Evolutionary conservation across 2,797 vertebrate genomes (phyloP).

Genomic region (Benthosema pterotum): DNA sequence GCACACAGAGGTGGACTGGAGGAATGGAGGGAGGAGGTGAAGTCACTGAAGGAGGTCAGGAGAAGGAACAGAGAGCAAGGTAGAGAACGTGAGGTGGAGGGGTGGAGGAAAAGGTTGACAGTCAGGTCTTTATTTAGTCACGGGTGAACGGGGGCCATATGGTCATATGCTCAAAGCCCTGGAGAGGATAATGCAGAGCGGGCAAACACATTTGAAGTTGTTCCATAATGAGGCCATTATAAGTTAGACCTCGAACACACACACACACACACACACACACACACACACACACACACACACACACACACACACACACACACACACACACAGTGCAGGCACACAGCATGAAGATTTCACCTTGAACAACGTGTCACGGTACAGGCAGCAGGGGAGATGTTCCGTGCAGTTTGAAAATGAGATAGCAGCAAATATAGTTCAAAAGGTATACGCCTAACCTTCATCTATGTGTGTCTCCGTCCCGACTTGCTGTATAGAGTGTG

Average conservation of each 20-base stretch:
- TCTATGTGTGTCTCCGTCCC: too few species aligned
- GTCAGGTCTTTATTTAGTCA: constrained; percentile 38
- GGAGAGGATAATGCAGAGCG: constrained; percentile 19
- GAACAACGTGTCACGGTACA: constrained; percentile 4
- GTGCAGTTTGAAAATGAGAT: too few species aligned
- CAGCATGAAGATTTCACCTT: constrained; percentile 6
- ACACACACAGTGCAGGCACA: constrained; percentile 1
- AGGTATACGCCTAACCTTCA: too few species aligned
- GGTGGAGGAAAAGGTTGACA: constrained; percentile 17
- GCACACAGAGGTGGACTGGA: constrained; percentile 23
- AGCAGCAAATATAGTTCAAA: too few species aligned
- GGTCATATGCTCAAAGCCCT: constrained; percentile 33
- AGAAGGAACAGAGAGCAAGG: constrained; percentile 8
- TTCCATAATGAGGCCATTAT: constrained; percentile 5
- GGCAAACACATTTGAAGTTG: constrained; percentile 24
- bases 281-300: too few species aligned
- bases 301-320: too few species aligned
- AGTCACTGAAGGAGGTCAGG: background rate
- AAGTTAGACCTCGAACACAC: constrained; percentile 14
- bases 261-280: too few species aligned
- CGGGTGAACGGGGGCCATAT: constrained; percentile 25
- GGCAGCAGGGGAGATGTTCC: too few species aligned
- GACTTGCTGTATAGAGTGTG: too few species aligned
- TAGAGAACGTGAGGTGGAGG: too few species aligned
- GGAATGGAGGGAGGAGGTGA: constrained; percentile 2